Evolutionary conservation across 2,888 invertebrate species (phyloP).

Genomic region (Trachelus stipa): DNA sequence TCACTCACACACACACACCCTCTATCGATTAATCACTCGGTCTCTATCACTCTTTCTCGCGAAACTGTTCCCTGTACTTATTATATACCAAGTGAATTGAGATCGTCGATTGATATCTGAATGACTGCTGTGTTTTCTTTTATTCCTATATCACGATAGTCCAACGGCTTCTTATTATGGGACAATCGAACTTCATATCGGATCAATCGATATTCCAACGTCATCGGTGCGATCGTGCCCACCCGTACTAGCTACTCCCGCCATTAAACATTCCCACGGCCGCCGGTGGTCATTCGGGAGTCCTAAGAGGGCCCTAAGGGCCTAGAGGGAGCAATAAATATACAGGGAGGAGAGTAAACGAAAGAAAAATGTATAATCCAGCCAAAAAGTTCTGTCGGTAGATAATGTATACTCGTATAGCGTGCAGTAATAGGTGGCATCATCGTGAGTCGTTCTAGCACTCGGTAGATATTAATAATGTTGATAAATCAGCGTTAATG

Average conservation of each 20-base stretch:
- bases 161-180: neutral
- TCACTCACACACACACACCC: neutral
- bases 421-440: neutral
- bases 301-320: conserved; percentile 8
- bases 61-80: neutral
- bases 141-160: neutral
- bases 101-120: neutral
- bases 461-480: conserved; percentile 38
- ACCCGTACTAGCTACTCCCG: conserved; percentile 26
- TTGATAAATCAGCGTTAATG: conserved; percentile 48
- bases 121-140: neutral
- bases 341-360: neutral
- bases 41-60: neutral
- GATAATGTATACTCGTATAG: neutral
- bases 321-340: neutral
- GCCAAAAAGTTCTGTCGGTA: neutral
- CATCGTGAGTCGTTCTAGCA: conserved; percentile 1
- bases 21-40: neutral
- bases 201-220: neutral
- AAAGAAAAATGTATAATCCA: neutral
- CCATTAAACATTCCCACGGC: conserved; percentile 50
- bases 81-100: neutral
- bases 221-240: neutral
- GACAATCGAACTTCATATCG: neutral
- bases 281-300: conserved; percentile 24